Base-by-base conservation (phyloP, 2,888 invertebrate species). In the Cataglyphis altisquamis region DNA sequence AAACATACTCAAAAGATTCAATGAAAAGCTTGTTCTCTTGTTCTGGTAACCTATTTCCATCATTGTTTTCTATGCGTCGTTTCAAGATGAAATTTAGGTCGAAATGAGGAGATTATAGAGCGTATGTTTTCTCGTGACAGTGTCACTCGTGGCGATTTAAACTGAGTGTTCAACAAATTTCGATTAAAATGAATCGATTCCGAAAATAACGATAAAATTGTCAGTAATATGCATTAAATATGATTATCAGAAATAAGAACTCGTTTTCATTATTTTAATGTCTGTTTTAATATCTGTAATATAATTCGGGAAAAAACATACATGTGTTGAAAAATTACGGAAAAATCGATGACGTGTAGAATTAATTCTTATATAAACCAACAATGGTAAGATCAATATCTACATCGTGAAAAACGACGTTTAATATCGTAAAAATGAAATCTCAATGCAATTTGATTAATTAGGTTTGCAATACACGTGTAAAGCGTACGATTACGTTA, bases 1-100 rank as follows among this genome's bases (percentile, higher is more conserved):
- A 75, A 88, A 83, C 83, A 57, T 82, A 45, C 88, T 89, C 83
- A 73, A 88, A 87, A 89, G 77, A 83, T 87, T 87, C 86, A 74
- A 77, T 87, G 87, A 68, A 82, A 89, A 87, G 63, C 82, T 74
- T 29, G 29, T 2, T 29, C 32, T 80, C 82, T 88, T 80, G 88
- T 82, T 83, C 86, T 52, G 25, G 52, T 87, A 74, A 89, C 87
- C 90, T 70, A 87, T 63, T 89, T 87, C 39, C 84, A 67, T 29
- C 64, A 67, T 60, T 70, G 82, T 84, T 89, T 68, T 83, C 77
- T 80, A 60, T 72, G 84, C 60, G 80, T 67, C 55, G 63, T 62
- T 63, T 25, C 52, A 67, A 84, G 73, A 78, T 84, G 74, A 85
- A 86, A 85, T 84, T 84, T 45, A 45, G 52, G 82, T 84, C 82